Conservation (phyloP, 2,113 vertebrate species). For the Haemorhous mexicanus region DNA sequence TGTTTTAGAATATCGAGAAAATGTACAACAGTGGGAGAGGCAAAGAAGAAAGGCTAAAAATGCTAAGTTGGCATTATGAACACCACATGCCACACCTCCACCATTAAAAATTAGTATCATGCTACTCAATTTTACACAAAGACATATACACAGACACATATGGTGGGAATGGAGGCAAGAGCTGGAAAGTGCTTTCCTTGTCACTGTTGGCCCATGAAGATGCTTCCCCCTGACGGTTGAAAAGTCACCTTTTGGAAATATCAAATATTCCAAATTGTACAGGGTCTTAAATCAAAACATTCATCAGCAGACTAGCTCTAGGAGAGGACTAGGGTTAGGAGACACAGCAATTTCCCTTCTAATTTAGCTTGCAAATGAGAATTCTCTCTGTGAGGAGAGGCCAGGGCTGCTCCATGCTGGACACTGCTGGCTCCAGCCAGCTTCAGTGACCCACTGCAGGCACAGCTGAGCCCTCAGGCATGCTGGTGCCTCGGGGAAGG, state of each 20-base stretch:
- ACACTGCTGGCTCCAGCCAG: neutral
- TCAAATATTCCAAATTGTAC: neutral
- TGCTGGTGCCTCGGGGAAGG: fast-evolving
- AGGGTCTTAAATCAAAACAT: neutral
- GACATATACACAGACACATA: neutral
- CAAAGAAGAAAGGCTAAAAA: neutral
- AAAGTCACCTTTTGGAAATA: neutral
- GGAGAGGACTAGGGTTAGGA: neutral
- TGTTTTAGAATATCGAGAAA: neutral
- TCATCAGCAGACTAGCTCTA: neutral
- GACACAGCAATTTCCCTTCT: neutral
- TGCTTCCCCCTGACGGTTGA: neutral
- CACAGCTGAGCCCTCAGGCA: neutral
- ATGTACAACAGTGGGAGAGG: neutral
- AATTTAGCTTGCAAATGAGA: neutral
- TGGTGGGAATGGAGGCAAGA: neutral
- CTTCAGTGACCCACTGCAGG: neutral
- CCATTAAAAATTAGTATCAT: neutral
- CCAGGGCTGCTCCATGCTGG: fast-evolving
- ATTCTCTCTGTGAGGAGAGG: neutral
- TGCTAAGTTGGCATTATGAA: neutral
- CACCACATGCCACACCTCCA: neutral
- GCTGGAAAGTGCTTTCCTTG: neutral
- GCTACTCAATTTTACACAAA: neutral
- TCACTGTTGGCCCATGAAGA: neutral